phyloP scores from a whole-genome alignment of 2,797 vertebrate species.

The Philypnodon macrostomus region DNA sequence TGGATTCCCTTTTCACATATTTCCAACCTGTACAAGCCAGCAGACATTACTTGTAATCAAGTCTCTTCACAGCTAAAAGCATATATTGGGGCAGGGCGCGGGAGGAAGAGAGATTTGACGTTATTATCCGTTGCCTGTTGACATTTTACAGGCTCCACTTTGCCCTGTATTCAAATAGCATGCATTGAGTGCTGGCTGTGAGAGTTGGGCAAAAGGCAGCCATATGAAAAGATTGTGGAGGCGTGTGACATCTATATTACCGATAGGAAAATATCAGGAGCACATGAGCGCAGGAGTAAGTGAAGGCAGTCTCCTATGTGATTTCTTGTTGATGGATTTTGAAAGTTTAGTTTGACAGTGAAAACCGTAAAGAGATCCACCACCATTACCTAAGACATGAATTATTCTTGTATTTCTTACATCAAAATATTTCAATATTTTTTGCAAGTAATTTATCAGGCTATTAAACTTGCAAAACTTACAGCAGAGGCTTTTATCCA shows the following conservation, averaged over 20 bases:
- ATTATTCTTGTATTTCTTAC: constrained; percentile 1
- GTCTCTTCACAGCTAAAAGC: constrained; percentile 5
- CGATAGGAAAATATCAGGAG: background rate
- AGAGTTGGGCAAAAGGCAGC: background rate
- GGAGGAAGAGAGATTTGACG: constrained; percentile 6
- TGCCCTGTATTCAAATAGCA: constrained; percentile 5
- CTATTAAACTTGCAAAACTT: constrained; percentile 5
- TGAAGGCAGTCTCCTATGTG: background rate
- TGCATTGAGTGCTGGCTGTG: background rate
- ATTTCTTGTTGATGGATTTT: background rate
- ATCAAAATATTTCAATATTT: constrained; percentile 1
- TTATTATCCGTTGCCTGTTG: constrained; percentile 7
- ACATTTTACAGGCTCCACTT: constrained; percentile 19
- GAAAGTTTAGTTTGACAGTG: background rate
- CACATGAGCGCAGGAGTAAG: background rate
- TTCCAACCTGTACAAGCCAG: background rate
- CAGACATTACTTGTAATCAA: constrained; percentile 1
- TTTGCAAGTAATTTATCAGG: background rate
- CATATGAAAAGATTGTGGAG: background rate
- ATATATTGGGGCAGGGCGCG: background rate
- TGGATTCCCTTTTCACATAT: constrained; percentile 7
- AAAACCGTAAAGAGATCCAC: background rate
- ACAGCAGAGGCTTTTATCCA: background rate
- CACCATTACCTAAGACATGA: background rate
- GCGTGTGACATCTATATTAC: background rate